Percentiles rank a stretch among this genome's conserved stretches.
These are phyloP conservation scores for Daboia siamensis DNA, from an alignment of 2,113 vertebrate species.

Conservation along the genomic window DNA sequence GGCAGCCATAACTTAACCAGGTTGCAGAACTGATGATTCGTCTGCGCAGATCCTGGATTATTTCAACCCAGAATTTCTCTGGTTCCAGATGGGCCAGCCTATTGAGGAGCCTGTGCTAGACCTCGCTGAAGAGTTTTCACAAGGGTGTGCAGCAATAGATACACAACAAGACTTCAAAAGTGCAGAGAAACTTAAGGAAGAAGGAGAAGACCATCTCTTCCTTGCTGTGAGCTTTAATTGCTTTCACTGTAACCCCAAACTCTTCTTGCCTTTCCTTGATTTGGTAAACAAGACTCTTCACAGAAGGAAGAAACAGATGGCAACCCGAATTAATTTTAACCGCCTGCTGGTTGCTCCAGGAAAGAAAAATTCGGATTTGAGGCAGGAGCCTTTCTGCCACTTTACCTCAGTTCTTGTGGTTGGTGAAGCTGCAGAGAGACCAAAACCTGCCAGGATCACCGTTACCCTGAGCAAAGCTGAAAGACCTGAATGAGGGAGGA, in stretches of 20 bases:
- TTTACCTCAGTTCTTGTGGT: slow-evolving; percentile 59
- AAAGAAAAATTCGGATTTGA: slow-evolving; percentile 62
- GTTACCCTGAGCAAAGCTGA: slow-evolving; percentile 42
- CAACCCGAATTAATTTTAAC: slow-evolving; percentile 52
- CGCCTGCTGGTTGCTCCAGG: slow-evolving; percentile 37
- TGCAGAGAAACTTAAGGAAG: slow-evolving; percentile 6
- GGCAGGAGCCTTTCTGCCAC: slow-evolving; percentile 61
- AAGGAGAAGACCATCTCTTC: not conserved
- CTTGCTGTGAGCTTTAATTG: slow-evolving; percentile 51
- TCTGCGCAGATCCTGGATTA: not conserved
- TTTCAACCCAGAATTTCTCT: not conserved
- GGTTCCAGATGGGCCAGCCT: not conserved
- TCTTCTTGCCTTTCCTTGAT: slow-evolving; percentile 44
- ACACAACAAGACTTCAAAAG: slow-evolving; percentile 22
- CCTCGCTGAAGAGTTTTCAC: not conserved
- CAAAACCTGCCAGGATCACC: slow-evolving; percentile 47
- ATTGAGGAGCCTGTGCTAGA: not conserved
- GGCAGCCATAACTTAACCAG: not conserved
- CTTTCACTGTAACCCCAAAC: slow-evolving; percentile 53
- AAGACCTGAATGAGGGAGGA: slow-evolving; percentile 18
- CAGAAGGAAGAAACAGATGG: slow-evolving; percentile 49
- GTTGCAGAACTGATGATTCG: not conserved
- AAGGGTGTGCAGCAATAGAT: not conserved
- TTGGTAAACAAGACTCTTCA: slow-evolving; percentile 57
- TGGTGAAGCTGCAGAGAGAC: slow-evolving; percentile 50